Evolutionary conservation across 1,140 invertebrate genomes (phyloP), one percentile per base, ranked within the genome.

Genomic region (Acyrthosiphon pisum): DNA sequence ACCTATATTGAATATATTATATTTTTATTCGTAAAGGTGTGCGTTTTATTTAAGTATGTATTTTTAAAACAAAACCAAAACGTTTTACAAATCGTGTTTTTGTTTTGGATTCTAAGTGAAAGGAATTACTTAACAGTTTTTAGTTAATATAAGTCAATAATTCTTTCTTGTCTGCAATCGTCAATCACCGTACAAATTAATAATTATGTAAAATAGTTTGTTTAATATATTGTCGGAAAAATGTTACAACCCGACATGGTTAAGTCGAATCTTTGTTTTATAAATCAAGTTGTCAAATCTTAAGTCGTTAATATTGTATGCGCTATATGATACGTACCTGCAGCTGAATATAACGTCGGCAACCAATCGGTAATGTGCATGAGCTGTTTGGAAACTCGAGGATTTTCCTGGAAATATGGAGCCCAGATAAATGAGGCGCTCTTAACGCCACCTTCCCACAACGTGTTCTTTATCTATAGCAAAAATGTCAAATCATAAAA

Each of bases 311-410:
- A 68, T 48, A 48, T 11, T 60, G 56, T 60, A n/a, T 18, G 14
- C 18, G 11, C 30, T n/a, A 68, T 68, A n/a, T 0, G 22, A 44
- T 6, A 53, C 41, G 50, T 93, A 94, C 95, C 95, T 83, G 95
- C 95, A 95, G 95, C 96, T 6, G 95, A 94, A 56, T 96, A 96
- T 1, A 97, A 94, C 0, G 97, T 97, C 1, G 97, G 97, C 44
- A 97, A 94, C 97, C 97, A 97, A 94, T 97, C 97, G 26, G 96
- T 95, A 26, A 97, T 96, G 94, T 97, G 97, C 94, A 97, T 95
- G 94, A 97, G 95, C 48, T 96, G 94, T 81, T 95, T 95, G 2
- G 95, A 96, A 23, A 96, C 95, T 0, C 95, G 95, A 18, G 96
- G 95, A 93, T 95, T 94, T 93, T 95, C 94, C 56, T 95, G 94